These are phyloP conservation scores for Orestias chungarensis DNA, from an alignment of 2,797 vertebrate species.

Conservation along the genomic window DNA sequence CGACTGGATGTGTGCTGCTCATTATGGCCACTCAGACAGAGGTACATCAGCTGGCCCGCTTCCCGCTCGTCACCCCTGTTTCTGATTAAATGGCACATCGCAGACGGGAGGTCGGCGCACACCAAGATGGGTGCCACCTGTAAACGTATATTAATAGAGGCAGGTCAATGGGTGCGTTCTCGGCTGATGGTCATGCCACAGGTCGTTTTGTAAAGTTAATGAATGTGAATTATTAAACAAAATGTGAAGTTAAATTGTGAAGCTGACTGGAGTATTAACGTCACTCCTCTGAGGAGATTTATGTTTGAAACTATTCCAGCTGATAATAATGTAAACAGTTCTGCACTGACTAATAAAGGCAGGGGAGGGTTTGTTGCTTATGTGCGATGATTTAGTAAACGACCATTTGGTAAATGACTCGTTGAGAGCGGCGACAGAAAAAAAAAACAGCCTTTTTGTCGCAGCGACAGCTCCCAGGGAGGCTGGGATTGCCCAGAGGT, in stretches of 20 bases:
- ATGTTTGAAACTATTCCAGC: not conserved
- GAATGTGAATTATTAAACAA: not conserved
- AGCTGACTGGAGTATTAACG: not conserved
- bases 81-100: slow-evolving; percentile 54
- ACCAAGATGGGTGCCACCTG: slow-evolving; percentile 3
- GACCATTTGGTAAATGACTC: not conserved
- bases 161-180: slow-evolving; percentile 17
- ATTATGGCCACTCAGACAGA: slow-evolving; percentile 55
- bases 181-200: not conserved
- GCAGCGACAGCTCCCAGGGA: not conserved
- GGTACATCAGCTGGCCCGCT: slow-evolving; percentile 48
- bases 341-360: not conserved
- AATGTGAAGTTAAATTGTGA: not conserved
- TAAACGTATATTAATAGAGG: slow-evolving; percentile 19
- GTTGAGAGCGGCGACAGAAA: not conserved
- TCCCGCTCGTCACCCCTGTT: slow-evolving; percentile 53
- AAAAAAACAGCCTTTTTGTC: not conserved
- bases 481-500: not conserved
- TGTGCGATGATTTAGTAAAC: not conserved
- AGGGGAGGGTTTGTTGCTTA: not conserved
- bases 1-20: slow-evolving; percentile 45
- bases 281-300: rapidly evolving
- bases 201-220: slow-evolving; percentile 18
- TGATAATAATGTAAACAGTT: too few species aligned
- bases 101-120: slow-evolving; percentile 30